Evolutionary conservation across 2,888 invertebrate species (phyloP).

Genomic region (Kuschelorhynchus macadamiae): DNA sequence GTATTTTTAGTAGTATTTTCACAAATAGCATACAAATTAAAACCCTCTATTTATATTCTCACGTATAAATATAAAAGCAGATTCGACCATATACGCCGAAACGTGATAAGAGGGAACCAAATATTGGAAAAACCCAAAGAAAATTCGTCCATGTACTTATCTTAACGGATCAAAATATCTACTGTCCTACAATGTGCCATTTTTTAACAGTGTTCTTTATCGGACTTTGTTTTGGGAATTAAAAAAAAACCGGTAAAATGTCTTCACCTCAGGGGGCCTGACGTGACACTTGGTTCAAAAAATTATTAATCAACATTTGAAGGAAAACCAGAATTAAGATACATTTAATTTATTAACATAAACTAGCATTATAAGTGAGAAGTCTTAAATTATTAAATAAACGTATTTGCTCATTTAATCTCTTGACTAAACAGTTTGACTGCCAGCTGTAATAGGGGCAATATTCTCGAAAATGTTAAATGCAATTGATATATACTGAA

Average conservation of each 20-base stretch:
- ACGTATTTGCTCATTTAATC: conserved; percentile 39
- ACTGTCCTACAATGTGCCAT: no score
- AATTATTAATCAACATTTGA: conserved; percentile 22
- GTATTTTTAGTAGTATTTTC: no score
- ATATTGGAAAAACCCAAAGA: not conserved
- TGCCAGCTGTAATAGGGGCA: not conserved
- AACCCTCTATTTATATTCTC: no score
- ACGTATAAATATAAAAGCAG: no score
- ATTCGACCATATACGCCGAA: no score
- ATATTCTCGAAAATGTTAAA: no score
- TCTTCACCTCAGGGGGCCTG: conserved; percentile 1
- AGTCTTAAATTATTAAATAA: conserved; percentile 34
- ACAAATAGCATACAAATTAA: no score
- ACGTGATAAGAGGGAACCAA: not conserved
- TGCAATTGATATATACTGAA: no score
- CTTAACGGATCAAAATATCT: not conserved
- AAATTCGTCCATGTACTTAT: not conserved
- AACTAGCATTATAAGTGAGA: conserved; percentile 34
- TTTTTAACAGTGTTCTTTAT: no score
- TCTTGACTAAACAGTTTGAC: conserved; percentile 25
- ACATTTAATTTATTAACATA: conserved; percentile 30
- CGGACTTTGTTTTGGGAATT: no score
- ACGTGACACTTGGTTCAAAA: conserved; percentile 6
- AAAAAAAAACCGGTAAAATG: not conserved
- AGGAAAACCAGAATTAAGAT: conserved; percentile 39